Base-by-base conservation (phyloP, 2,888 invertebrate species). In the Sinelater perroti region DNA sequence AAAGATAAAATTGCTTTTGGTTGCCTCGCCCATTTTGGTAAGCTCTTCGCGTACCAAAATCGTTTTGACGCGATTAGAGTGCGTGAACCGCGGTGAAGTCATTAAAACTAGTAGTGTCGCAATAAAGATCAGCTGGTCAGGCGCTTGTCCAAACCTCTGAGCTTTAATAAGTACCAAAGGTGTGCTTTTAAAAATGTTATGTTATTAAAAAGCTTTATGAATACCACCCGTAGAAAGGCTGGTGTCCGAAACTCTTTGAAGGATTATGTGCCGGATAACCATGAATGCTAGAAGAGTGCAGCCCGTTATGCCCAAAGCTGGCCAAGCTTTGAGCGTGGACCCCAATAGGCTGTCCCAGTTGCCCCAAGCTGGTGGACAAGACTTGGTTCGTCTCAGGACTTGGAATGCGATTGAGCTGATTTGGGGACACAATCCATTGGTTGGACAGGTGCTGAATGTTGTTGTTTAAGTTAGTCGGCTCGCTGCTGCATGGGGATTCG, bases 351-450 rank as follows among this genome's bases (percentile, higher is more conserved):
- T 68, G 68, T 1, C 61, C 60, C 4, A 69, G 28, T 8, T 62
- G 63, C 1, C 58, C 56, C 18, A 67, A 35, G 2, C 44, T 45
- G 6, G 44, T 56, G 3, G 57, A 20, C 7, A 65, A 24, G 2
- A 61, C 51, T 56, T 66, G 66, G 35, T 59, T 56, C 0, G 44
- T 28, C 13, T 64, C 66, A 63, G 83, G 82, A 56, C 82, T 83
- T 61, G 82, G 81, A 69, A 82, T 83, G 20, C 82, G 78, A 61
- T 82, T 82, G 67, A 82, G 81, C 63, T 82, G 82, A 60, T 82
- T 82, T 64, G 82, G 81, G 79, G 82, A 81, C 7, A 81, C 72
- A 44, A 82, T 82, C 24, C 82, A 78, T 60, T 81, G 81, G 59
- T 80, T 80, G 45, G 59, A 30, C 55, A 81, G 80, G 57, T 82